Conservation (phyloP, 2,888 invertebrate genomes). For the Nymphalis polychloros region DNA sequence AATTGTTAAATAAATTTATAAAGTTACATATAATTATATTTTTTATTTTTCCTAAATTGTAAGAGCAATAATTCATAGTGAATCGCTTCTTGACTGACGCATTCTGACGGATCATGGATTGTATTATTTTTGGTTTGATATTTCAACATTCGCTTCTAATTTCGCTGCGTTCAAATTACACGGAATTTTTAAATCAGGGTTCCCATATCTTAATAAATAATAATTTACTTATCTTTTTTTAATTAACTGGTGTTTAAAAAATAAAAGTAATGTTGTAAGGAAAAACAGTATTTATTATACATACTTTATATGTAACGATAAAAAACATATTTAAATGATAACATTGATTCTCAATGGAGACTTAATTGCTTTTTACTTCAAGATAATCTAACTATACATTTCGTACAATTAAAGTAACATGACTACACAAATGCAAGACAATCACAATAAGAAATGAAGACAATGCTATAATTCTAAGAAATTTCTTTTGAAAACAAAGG, state of each 20-base stretch:
- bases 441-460: background rate
- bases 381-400: background rate
- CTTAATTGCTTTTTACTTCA: background rate
- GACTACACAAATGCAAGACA: background rate
- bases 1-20: background rate
- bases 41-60: background rate
- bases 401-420: background rate
- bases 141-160: constrained; percentile 8
- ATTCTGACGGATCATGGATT: constrained; percentile 10
- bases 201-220: background rate
- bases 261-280: background rate
- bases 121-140: constrained; percentile 1
- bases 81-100: constrained; percentile 20
- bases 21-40: constrained; percentile 6
- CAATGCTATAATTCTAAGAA: constrained; percentile 8
- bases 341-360: background rate
- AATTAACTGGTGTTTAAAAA: background rate
- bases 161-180: constrained; percentile 2
- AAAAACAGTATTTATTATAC: background rate
- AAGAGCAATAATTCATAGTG: constrained; percentile 13
- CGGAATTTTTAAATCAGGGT: background rate
- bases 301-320: background rate
- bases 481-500: constrained; percentile 2
- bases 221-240: background rate
- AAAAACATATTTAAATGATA: background rate